Evolutionary conservation across 2,797 vertebrate genomes (phyloP), one percentile per base, ranked within the genome.

Genomic region (Thalassophryne amazonica): DNA sequence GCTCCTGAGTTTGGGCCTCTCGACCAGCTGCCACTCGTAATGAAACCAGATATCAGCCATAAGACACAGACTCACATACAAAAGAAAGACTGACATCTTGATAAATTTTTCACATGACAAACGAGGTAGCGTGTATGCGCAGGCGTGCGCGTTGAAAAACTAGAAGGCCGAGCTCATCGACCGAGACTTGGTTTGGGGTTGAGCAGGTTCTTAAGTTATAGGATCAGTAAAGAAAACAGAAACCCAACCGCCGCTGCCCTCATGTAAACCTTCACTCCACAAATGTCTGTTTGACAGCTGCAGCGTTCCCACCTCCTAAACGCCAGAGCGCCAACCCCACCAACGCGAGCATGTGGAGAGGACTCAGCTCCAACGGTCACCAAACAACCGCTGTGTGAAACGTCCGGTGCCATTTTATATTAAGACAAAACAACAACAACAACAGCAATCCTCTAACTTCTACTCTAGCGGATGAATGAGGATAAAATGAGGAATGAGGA

Each of bases 211-310:
- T 61, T 41, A 71, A 81, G 80, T 69, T 80, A 75, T 28, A 21
- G 48, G 76, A 88, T 84, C 73, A 65, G 47, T 58, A 83, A 85
- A 70, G 79, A 80, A 86, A 87, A 89, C 80, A 83, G 81, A 87
- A 91, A 87, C 58, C 66, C 45, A 75, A 85, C 69, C 67, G 61
- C 19, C 6, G 16, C 49, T 64, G 48, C 59, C 35, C 70, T 69
- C 60, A 67, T 72, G 78, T 68, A 76, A 82, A 82, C 54, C 65
- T 36, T 8, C 20, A 54, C 60, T 76, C 61, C 23, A 73, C 69
- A 71, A 76, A 76, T 69, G 86, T 82, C 83, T 89, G 86, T 53
- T 73, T 64, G 45, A 86, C 87, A 89, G 87, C 86, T 89, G 87
- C 80, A 42, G 40, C 20, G 40, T 33, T 60, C 62, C 41, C 27